Evolutionary conservation across 2,888 invertebrate species (phyloP).

Genomic region (Cosmia pyralina): DNA sequence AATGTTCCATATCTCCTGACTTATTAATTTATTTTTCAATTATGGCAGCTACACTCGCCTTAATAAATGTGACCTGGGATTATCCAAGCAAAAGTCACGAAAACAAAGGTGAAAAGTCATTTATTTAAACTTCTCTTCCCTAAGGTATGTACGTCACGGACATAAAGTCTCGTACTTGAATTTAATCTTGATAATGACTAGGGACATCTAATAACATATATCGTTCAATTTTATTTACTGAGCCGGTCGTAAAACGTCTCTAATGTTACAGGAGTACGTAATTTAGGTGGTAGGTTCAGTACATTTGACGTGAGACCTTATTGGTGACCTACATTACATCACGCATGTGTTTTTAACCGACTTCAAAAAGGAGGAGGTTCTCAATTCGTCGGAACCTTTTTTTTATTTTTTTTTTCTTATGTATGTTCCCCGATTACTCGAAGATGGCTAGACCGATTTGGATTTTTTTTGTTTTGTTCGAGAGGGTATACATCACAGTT

Average conservation of each 20-base stretch:
- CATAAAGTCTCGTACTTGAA: conserved; percentile 39
- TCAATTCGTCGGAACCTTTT: no score
- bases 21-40: no score
- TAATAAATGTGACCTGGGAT: not conserved
- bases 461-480: no score
- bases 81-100: conserved; percentile 5
- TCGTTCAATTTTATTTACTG: conserved; percentile 33
- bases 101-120: conserved; percentile 31
- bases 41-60: no score
- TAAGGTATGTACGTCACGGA: conserved; percentile 25
- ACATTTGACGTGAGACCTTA: not conserved
- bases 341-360: not conserved
- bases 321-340: not conserved
- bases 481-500: no score
- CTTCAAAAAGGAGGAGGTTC: no score
- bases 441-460: no score
- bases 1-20: no score
- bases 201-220: conserved; percentile 27
- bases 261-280: conserved; percentile 18
- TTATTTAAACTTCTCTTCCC: conserved; percentile 30
- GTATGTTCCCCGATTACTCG: no score
- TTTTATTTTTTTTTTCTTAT: no score
- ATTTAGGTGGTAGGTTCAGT: conserved; percentile 1
- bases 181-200: conserved; percentile 57
- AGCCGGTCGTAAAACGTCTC: conserved; percentile 47